Evolutionary conservation across 2,113 vertebrate genomes (phyloP).

Genomic region (Choloepus hoffmanni): DNA sequence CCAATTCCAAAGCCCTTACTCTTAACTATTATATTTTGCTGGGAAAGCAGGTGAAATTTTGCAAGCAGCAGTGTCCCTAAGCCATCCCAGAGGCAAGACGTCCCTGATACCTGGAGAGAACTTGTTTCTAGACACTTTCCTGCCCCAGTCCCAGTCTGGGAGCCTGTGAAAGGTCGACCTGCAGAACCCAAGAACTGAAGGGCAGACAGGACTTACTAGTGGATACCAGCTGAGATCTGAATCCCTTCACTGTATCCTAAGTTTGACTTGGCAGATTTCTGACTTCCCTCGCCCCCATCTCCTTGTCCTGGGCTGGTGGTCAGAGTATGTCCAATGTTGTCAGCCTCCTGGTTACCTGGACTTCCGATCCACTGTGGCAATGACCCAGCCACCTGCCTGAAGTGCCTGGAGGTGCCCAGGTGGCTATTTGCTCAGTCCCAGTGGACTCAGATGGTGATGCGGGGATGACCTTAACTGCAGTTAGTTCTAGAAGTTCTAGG

Average conservation of each 20-base stretch:
- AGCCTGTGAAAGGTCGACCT: neutral
- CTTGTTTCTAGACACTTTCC: neutral
- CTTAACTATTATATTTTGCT: accelerated
- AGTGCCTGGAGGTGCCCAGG: neutral
- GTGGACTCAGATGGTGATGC: neutral
- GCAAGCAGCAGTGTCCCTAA: accelerated
- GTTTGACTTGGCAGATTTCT: neutral
- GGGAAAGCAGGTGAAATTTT: neutral
- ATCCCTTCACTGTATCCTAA: neutral
- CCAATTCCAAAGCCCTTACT: neutral
- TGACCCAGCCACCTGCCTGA: neutral
- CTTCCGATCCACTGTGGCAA: neutral
- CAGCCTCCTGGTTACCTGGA: neutral
- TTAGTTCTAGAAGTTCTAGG: neutral
- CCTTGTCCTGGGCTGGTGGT: neutral
- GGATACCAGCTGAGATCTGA: neutral
- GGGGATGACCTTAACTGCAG: neutral
- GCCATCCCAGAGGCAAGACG: neutral
- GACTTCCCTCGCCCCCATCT: neutral
- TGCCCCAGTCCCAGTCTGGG: neutral
- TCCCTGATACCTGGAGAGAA: neutral
- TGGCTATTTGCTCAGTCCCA: neutral
- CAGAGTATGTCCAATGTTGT: neutral
- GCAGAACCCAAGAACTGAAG: neutral
- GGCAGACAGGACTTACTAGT: neutral